Base-by-base conservation (phyloP, 2,113 vertebrate genomes). In the Notiomystis cincta region DNA sequence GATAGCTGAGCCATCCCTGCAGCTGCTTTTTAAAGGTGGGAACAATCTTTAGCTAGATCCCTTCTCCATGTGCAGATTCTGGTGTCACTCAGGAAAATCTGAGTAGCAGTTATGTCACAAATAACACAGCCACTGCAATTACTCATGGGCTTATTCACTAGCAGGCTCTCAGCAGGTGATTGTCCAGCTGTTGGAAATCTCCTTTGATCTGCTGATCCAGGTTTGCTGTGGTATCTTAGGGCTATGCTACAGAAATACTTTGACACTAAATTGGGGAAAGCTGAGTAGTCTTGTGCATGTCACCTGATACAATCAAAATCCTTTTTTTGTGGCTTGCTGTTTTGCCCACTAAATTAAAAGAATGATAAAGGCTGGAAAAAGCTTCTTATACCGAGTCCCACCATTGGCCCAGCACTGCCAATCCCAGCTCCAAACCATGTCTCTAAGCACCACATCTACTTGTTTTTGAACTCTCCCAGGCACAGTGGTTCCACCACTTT, bases 21-120 rank as follows among this genome's bases (percentile, higher is more conserved):
- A 90, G 93, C n/a, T 96, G 92, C 93, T 96, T 95, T 87, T 82
- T 72, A 73, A 91, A 93, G 87, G 93, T 87, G 91, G 73, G 50
- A 47, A 58, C 47, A 42, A 50, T 58, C 75, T 82, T 58, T 6
- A n/a, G 51, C 76, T 70, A 53, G 76, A 88, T 81, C 90, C 79
- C 23, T 53, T 82, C 87, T 87, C 84, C 6, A 24, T 13, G 87
- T 47, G 57, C 84, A 72, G 42, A 13, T 96, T 84, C 91, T 48
- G 50, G 84, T 83, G 87, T 86, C 96, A 87, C 87, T 96, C 89
- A 62, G 92, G 95, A 93, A 92, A 88, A 73, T 47, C 54, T 81
- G 88, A 93, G 81, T 30, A n/a, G 69, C 6, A 6, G 40, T 11
- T 45, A 66, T 82, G 76, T 87, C 85, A 84, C 3, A 33, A 92